Percentiles rank a stretch among this genome's conserved stretches.
These are phyloP conservation scores for Thereuonema tuberculata DNA, from an alignment of 1,140 invertebrate species.

Conservation along the genomic window DNA sequence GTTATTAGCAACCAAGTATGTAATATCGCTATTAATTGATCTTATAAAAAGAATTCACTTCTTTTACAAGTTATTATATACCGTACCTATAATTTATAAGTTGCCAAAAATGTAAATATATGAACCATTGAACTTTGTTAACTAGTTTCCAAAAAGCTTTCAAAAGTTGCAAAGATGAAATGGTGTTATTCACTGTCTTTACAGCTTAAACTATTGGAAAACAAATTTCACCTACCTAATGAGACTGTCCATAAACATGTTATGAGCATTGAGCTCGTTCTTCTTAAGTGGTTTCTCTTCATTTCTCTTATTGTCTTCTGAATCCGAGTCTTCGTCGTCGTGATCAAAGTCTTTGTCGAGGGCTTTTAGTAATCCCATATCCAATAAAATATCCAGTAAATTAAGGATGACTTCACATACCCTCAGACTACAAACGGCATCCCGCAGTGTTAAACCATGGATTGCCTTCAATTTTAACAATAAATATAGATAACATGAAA, in stretches of 20 bases:
- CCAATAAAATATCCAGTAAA: conserved; percentile 71
- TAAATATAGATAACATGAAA: not conserved
- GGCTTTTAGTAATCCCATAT: conserved; percentile 38
- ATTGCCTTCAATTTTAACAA: conserved; percentile 48
- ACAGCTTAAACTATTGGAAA: no score
- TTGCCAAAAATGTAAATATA: no score
- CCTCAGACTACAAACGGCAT: conserved; percentile 57
- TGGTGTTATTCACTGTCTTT: no score
- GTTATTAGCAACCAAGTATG: no score
- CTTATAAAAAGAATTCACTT: no score
- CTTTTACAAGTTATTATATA: no score
- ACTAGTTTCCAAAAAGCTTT: no score
- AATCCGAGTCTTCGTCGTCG: no score
- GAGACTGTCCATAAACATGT: conserved; percentile 38
- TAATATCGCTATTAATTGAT: no score
- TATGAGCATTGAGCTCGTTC: conserved; percentile 29
- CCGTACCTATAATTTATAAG: no score
- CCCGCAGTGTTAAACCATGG: conserved; percentile 63
- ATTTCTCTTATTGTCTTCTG: not conserved
- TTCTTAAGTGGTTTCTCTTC: conserved; percentile 16
- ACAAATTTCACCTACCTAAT: conserved; percentile 32
- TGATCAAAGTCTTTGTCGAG: not conserved
- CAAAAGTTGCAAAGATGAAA: no score
- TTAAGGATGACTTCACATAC: conserved; percentile 83
- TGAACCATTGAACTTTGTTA: no score